A percentile compares a stretch with the other conserved stretches of the same genome.
These are phyloP conservation scores for Tetrax tetrax DNA, from an alignment of 2,113 vertebrate species.

Conservation along the genomic window DNA sequence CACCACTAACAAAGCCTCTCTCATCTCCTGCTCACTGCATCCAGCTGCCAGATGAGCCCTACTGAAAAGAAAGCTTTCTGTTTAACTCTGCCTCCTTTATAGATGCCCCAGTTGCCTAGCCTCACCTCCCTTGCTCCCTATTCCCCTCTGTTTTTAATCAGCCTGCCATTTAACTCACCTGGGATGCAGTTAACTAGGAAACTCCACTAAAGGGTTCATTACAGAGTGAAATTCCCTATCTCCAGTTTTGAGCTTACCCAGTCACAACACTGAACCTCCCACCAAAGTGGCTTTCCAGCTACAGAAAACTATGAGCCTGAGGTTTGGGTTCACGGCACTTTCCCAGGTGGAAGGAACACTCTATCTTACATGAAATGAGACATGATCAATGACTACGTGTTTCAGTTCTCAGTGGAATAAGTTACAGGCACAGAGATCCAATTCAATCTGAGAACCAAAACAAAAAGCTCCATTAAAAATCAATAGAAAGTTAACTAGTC, in stretches of 20 bases:
- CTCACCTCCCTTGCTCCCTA: background rate
- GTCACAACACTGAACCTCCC: background rate
- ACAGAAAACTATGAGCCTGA: background rate
- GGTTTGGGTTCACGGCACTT: background rate
- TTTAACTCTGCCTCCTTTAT: background rate
- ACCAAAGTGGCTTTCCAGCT: constrained; percentile 8
- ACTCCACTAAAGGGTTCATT: constrained; percentile 15
- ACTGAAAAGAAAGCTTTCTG: background rate
- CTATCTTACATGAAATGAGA: background rate
- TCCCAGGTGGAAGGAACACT: background rate
- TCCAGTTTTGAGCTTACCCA: background rate
- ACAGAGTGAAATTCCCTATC: background rate
- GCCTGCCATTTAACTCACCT: background rate
- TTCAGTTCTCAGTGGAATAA: background rate
- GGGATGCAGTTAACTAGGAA: constrained; percentile 19
- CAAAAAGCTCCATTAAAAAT: constrained; percentile 50
- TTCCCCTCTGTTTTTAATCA: constrained; percentile 23
- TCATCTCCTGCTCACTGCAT: constrained; percentile 33
- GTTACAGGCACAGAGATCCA: constrained; percentile 1
- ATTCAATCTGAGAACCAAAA: constrained; percentile 21
- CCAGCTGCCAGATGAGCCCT: background rate
- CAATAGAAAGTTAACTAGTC: constrained; percentile 6
- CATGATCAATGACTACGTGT: background rate
- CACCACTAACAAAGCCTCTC: constrained; percentile 41
- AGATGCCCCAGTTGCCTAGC: background rate